These are phyloP conservation scores for Tetramorium bicarinatum DNA, from an alignment of 2,888 invertebrate genomes.

Conservation along the genomic window DNA sequence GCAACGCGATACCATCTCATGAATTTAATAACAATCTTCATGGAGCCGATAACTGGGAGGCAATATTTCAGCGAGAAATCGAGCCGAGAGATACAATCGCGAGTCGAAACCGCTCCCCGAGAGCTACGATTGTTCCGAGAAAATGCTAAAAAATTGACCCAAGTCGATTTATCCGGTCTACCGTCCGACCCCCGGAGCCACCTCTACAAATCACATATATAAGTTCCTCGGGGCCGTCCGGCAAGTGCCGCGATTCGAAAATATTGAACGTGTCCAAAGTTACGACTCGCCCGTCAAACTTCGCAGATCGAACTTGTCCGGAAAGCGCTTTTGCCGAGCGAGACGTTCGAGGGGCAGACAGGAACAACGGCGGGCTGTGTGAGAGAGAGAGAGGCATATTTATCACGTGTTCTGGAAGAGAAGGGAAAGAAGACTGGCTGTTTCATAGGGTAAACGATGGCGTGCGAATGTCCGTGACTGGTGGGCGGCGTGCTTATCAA, in stretches of 20 bases:
- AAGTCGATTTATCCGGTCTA: constrained; percentile 66
- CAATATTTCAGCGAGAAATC: constrained; percentile 54
- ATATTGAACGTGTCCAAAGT: constrained; percentile 75
- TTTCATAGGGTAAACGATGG: constrained; percentile 51
- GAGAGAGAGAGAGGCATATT: constrained; percentile 34
- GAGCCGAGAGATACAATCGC: constrained; percentile 17
- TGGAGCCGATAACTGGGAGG: background rate
- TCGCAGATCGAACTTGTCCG: constrained; percentile 69
- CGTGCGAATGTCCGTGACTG: constrained; percentile 57
- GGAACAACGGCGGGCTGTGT: background rate
- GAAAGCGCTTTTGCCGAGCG: constrained; percentile 51
- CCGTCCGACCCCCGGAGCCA: constrained; percentile 13
- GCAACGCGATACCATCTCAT: constrained; percentile 26
- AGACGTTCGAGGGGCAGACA: background rate
- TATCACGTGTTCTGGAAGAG: constrained; percentile 17
- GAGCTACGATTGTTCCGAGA: constrained; percentile 61
- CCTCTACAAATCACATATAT: constrained; percentile 72
- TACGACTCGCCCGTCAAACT: constrained; percentile 73
- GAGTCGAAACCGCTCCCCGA: background rate
- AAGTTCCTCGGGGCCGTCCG: constrained; percentile 65
- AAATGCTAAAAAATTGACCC: constrained; percentile 66
- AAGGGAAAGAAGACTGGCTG: constrained; percentile 14
- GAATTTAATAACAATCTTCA: constrained; percentile 48
- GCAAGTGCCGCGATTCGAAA: constrained; percentile 69
- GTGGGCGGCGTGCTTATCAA: constrained; percentile 60